phyloP scores from a whole-genome alignment of 1,140 invertebrate species.

The Pissodes strobi region DNA sequence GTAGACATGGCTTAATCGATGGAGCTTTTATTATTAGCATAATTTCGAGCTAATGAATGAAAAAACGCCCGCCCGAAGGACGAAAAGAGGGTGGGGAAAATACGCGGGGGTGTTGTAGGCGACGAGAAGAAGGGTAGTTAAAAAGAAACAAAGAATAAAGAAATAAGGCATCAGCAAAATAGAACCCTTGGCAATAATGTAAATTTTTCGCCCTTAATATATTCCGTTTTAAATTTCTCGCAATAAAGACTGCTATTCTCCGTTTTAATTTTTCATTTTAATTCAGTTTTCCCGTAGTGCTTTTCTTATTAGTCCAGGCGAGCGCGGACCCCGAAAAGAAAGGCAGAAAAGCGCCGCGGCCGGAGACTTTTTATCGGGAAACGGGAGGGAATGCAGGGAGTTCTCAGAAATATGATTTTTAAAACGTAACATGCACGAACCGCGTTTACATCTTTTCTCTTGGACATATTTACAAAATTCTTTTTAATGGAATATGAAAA shows the following conservation, averaged over 20 bases:
- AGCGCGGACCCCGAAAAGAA: slow-evolving; percentile 18
- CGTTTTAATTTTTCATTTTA: slow-evolving; percentile 52
- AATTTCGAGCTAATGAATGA: no score
- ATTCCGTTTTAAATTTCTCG: slow-evolving; percentile 50
- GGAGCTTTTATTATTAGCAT: no score
- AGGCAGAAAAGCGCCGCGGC: slow-evolving; percentile 23
- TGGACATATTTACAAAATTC: no score
- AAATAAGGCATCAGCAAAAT: slow-evolving; percentile 32
- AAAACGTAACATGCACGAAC: no score
- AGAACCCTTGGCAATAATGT: slow-evolving; percentile 36
- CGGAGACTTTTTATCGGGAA: slow-evolving; percentile 24
- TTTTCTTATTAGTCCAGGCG: slow-evolving; percentile 33
- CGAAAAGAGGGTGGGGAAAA: no score
- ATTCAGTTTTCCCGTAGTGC: slow-evolving; percentile 45
- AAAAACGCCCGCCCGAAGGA: no score
- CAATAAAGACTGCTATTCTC: slow-evolving; percentile 50
- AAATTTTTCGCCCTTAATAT: slow-evolving; percentile 45
- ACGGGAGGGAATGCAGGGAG: neutral
- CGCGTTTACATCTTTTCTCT: no score
- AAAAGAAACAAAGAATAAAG: slow-evolving; percentile 25
- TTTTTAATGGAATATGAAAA: no score
- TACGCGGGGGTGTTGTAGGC: neutral
- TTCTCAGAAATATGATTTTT: neutral
- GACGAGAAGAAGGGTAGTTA: slow-evolving; percentile 6
- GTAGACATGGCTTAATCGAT: no score